phyloP scores from a whole-genome alignment of 2,888 invertebrate species.

The Oxytorus armatus region DNA sequence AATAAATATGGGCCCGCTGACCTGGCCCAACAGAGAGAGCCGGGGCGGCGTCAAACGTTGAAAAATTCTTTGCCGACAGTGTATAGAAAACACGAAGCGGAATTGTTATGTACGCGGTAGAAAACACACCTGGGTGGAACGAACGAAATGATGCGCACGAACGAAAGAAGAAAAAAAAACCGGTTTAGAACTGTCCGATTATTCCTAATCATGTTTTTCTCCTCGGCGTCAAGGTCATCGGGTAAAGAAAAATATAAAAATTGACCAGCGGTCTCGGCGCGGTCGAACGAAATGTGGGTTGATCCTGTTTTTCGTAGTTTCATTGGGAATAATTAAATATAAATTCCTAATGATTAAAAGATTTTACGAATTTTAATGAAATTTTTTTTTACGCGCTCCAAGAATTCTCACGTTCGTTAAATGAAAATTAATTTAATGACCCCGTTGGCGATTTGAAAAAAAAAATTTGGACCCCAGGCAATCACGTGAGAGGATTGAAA shows the following conservation, averaged over 20 bases:
- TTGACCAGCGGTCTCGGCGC: not conserved
- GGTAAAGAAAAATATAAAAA: conserved; percentile 28
- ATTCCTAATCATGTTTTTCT: conserved; percentile 49
- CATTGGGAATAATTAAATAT: no score
- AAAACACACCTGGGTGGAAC: conserved; percentile 48
- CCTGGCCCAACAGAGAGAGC: conserved; percentile 46
- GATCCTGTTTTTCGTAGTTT: not conserved
- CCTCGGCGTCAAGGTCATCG: conserved; percentile 55
- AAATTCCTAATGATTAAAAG: no score
- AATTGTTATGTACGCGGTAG: not conserved
- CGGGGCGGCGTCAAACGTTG: no score
- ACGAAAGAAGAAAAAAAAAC: conserved; percentile 55
- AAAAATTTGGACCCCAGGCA: no score
- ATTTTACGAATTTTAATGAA: no score
- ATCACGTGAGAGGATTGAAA: no score
- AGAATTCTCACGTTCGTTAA: no score
- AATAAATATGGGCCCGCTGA: conserved; percentile 36
- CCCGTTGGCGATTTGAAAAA: no score
- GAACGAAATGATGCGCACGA: conserved; percentile 46
- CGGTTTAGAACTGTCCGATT: conserved; percentile 42
- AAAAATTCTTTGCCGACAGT: not conserved
- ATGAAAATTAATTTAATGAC: no score
- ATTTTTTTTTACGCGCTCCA: no score
- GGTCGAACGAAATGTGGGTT: not conserved
- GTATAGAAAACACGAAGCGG: no score